Evolutionary conservation across 1,140 invertebrate species (phyloP), one percentile per base, ranked within the genome.

Genomic region (Neocloeon triangulifer): DNA sequence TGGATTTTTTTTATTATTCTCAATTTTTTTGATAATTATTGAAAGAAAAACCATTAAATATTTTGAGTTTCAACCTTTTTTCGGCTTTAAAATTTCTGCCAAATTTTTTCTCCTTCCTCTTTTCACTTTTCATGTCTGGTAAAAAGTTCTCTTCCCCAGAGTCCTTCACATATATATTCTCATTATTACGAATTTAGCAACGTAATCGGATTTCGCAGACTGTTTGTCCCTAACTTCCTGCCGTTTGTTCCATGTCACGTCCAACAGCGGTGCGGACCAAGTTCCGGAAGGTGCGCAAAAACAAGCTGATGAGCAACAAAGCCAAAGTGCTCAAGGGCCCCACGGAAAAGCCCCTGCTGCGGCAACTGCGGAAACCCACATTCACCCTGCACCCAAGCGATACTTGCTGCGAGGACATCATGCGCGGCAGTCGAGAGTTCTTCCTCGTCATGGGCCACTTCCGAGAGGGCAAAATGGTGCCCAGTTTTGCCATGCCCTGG

Each of bases 391-490:
- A 52, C 25, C 45, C 48, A 26, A 50, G 52, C 16, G 50, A 53
- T 10, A 33, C 41, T 3, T 62, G 60, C 39, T 57, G 52, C 34
- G 44, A 48, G 13, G 37, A 49, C 21, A 36, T 44, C 7, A 36
- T 41, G 9, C 37, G 41, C 40, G 32, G 27, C 19, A 37, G 29
- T 18, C 27, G 31, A 30, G 33, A 39, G 15, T 34, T 37, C 14
- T 62, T 54, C 39, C 51, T 64, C 16, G 49, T 64, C 16, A 64
- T 66, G 61, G 62, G 60, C 9, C 41, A 47, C 29, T 44, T 43
- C 10, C 37, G 40, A 10, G 50, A 49, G 4, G 40, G 47, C n/a
- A 41, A 50, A 23, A 42, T 56, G 1, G 42, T 54, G 10, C 52
- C 56, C n/a, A 58, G 48, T 9, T 55, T 61, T 39, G 51, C 58